Conservation (phyloP, 2,113 vertebrate genomes). For the Acanthochromis polyacanthus region DNA sequence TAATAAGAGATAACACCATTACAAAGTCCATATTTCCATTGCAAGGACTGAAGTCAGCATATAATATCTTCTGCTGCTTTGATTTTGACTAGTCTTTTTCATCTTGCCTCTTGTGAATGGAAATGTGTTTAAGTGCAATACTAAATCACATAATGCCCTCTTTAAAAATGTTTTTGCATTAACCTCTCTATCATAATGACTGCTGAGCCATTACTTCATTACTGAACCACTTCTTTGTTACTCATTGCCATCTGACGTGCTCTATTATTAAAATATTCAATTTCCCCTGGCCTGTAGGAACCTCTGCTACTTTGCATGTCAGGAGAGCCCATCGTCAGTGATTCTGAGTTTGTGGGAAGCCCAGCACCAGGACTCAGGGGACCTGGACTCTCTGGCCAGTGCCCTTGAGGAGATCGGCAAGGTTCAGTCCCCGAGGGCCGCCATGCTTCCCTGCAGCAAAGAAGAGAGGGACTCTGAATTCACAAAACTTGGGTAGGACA, state of each 20-base stretch:
- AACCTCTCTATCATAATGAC: slow-evolving; percentile 1
- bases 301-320: slow-evolving; percentile 94
- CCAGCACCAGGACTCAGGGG: slow-evolving; percentile 92
- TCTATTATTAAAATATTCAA: slow-evolving; percentile 8
- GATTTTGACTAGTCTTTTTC: background rate
- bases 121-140: background rate
- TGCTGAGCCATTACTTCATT: slow-evolving; percentile 11
- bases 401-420: slow-evolving; percentile 95
- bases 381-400: slow-evolving; percentile 96
- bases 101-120: too few species aligned
- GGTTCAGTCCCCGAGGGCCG: slow-evolving; percentile 86
- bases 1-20: too few species aligned
- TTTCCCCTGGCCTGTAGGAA: slow-evolving; percentile 86
- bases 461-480: slow-evolving; percentile 72
- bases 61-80: background rate
- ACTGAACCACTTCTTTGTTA: slow-evolving; percentile 3
- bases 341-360: slow-evolving; percentile 99
- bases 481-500: slow-evolving; percentile 68
- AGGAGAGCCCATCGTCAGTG: slow-evolving; percentile 94
- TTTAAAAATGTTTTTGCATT: slow-evolving; percentile 1
- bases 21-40: background rate
- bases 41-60: background rate
- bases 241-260: background rate
- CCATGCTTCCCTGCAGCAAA: slow-evolving; percentile 54
- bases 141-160: background rate